Evolutionary conservation across 2,113 vertebrate species (phyloP).

Genomic region (Corapipo altera): DNA sequence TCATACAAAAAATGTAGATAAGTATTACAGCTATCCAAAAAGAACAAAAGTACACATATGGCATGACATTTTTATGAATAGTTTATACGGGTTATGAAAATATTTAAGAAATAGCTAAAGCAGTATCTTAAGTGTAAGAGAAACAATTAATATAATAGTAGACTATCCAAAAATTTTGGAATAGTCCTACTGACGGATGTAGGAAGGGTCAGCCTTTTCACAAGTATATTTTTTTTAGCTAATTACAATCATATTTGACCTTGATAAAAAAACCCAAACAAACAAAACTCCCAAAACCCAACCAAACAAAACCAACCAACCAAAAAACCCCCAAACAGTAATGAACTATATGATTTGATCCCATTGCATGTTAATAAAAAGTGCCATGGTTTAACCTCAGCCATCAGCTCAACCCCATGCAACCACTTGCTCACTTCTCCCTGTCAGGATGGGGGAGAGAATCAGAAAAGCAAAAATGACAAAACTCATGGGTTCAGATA

Average conservation of each 20-base stretch:
- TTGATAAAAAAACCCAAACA: fast-evolving
- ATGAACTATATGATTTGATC: neutral
- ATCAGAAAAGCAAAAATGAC: neutral
- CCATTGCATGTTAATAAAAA: neutral
- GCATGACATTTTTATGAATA: neutral
- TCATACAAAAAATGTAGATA: neutral
- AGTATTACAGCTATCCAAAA: neutral
- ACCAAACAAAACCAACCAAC: neutral
- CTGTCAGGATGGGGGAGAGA: neutral
- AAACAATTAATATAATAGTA: neutral
- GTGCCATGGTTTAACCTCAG: neutral
- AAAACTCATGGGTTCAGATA: neutral
- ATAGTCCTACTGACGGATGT: neutral
- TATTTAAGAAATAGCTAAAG: neutral
- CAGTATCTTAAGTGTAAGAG: neutral
- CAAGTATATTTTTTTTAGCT: neutral
- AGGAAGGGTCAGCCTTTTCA: neutral
- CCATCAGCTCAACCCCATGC: neutral
- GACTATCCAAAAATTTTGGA: neutral
- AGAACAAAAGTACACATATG: neutral
- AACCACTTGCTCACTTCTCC: fast-evolving
- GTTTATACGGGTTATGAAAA: neutral
- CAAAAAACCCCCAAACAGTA: neutral
- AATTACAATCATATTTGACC: neutral
- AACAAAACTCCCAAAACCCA: neutral